Conservation (phyloP, 2,888 invertebrate species). For the Drosophila falleni region DNA sequence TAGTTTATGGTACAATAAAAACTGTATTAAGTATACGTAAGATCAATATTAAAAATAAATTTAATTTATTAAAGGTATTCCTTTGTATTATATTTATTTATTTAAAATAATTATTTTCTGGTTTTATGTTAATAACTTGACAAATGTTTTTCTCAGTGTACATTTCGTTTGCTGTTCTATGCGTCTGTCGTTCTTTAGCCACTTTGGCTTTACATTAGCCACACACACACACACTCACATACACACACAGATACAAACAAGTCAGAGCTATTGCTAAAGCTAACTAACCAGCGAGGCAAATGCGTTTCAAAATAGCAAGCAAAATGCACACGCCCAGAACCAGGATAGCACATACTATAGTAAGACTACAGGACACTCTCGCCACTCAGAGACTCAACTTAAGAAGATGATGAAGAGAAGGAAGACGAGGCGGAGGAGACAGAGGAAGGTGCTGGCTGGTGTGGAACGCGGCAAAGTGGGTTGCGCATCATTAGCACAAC, state of each 20-base stretch:
- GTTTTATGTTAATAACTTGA: no score
- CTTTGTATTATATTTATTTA: neutral
- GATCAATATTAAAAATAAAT: no score
- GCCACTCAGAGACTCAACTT: constrained; percentile 11
- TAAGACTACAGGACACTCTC: constrained; percentile 24
- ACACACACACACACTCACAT: constrained; percentile 14
- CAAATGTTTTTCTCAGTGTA: constrained; percentile 12
- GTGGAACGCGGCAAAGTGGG: constrained; percentile 74
- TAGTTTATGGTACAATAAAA: no score
- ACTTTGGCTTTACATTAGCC: constrained; percentile 61
- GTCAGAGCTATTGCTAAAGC: constrained; percentile 26
- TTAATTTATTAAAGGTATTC: no score
- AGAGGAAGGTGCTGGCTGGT: constrained; percentile 39
- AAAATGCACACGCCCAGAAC: constrained; percentile 51
- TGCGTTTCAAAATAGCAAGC: constrained; percentile 66
- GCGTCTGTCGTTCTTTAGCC: constrained; percentile 35
- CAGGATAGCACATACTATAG: constrained; percentile 27
- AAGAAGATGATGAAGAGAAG: constrained; percentile 19
- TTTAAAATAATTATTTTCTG: neutral
- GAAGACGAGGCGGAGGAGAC: neutral
- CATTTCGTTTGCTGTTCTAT: constrained; percentile 8
- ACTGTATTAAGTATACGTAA: constrained; percentile 1
- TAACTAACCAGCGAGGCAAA: constrained; percentile 69
- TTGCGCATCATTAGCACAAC: constrained; percentile 83
- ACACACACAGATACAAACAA: constrained; percentile 3